Evolutionary conservation across 2,888 invertebrate genomes (phyloP).

Genomic region (Zonitis immaculata): DNA sequence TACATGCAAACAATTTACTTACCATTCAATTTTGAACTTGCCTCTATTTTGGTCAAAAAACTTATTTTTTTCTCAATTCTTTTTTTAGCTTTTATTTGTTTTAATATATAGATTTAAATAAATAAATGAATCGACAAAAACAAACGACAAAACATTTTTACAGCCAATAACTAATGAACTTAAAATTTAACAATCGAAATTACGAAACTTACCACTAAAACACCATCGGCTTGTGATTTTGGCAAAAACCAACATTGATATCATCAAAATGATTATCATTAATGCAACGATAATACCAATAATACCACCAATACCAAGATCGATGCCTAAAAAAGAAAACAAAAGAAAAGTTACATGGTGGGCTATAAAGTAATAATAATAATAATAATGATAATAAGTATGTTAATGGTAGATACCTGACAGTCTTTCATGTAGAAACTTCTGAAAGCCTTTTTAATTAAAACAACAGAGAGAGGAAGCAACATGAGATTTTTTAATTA

Average conservation of each 20-base stretch:
- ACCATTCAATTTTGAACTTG: not conserved
- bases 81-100: not conserved
- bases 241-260: slow-evolving; percentile 67
- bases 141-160: not conserved
- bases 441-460: slow-evolving; percentile 28
- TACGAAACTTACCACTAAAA: slow-evolving; percentile 70
- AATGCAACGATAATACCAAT: slow-evolving; percentile 72
- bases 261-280: slow-evolving; percentile 59
- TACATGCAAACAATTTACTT: not conserved
- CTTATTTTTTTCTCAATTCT: not conserved
- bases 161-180: not conserved
- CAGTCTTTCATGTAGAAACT: slow-evolving; percentile 34
- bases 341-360: not conserved
- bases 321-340: slow-evolving; percentile 54
- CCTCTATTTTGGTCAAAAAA: not conserved
- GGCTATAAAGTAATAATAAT: slow-evolving; percentile 1
- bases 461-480: too few relatives aligned
- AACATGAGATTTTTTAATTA: slow-evolving; percentile 24
- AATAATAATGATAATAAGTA: not conserved
- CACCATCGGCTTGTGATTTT: slow-evolving; percentile 81
- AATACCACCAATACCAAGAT: slow-evolving; percentile 70
- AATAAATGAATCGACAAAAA: not conserved
- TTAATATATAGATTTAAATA: too few relatives aligned
- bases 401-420: slow-evolving; percentile 25
- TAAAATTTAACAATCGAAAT: slow-evolving; percentile 4